These are phyloP conservation scores for Nomada ferruginata DNA, from an alignment of 2,888 invertebrate genomes.

Conservation along the genomic window DNA sequence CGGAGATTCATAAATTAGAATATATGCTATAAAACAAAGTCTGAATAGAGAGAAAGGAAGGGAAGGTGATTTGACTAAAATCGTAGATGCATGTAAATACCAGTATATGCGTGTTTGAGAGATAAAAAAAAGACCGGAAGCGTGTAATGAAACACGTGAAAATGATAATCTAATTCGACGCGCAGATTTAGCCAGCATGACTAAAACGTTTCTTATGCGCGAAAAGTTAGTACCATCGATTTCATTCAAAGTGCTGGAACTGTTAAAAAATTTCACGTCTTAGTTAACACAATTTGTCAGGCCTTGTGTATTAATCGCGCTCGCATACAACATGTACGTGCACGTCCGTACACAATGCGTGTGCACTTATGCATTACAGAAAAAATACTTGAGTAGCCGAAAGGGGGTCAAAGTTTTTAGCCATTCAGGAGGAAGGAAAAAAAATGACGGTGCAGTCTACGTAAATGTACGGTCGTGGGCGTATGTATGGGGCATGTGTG, in stretches of 20 bases:
- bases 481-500: neutral
- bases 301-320: too few relatives aligned
- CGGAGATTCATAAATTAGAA: slow-evolving; percentile 35
- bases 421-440: neutral
- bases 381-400: too few relatives aligned
- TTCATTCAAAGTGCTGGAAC: too few relatives aligned
- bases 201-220: neutral
- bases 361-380: too few relatives aligned
- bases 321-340: too few relatives aligned
- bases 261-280: too few relatives aligned
- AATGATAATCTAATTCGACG: slow-evolving; percentile 9
- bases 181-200: neutral
- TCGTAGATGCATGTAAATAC: slow-evolving; percentile 39
- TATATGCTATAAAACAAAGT: slow-evolving; percentile 28
- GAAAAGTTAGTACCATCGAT: too few relatives aligned
- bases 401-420: too few relatives aligned
- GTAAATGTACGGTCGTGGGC: slow-evolving; percentile 29
- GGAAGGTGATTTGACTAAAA: slow-evolving; percentile 52
- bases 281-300: too few relatives aligned
- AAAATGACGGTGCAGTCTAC: slow-evolving; percentile 55
- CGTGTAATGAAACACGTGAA: neutral
- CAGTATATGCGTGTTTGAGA: slow-evolving; percentile 11
- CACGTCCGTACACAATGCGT: too few relatives aligned
- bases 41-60: slow-evolving; percentile 55
- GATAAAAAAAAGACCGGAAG: neutral